Evolutionary conservation across 2,797 vertebrate genomes (phyloP).

Genomic region (Anguilla obscura): DNA sequence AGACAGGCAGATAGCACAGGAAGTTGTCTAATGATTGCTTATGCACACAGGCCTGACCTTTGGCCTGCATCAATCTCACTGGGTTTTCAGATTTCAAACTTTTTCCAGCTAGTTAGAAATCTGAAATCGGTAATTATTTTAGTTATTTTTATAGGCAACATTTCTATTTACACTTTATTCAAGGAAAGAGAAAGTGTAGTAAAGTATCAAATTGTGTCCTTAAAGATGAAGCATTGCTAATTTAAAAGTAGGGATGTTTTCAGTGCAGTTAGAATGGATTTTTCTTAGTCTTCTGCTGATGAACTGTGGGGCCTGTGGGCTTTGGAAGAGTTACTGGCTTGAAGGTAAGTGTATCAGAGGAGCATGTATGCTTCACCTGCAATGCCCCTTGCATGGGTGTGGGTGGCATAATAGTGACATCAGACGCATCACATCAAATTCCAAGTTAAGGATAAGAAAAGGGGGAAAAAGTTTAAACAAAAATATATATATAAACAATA

Average conservation of each 20-base stretch:
- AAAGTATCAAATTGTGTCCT: too few relatives aligned
- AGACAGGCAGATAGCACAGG: conserved; percentile 80
- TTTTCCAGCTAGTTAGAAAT: conserved; percentile 64
- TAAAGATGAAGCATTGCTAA: too few relatives aligned
- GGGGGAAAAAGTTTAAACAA: background rate
- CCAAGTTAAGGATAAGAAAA: background rate
- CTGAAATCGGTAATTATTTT: conserved; percentile 53
- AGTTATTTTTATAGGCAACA: background rate
- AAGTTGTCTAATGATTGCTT: conserved; percentile 80
- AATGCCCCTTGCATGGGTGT: background rate
- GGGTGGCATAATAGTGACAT: background rate
- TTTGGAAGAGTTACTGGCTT: too few relatives aligned
- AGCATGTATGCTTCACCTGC: too few relatives aligned
- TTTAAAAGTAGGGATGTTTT: too few relatives aligned
- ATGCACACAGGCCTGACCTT: conserved; percentile 71
- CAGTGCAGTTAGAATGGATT: too few relatives aligned
- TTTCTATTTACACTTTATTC: too few relatives aligned
- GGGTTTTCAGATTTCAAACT: conserved; percentile 84
- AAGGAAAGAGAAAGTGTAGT: too few relatives aligned
- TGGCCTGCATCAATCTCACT: conserved; percentile 74
- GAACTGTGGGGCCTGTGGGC: too few relatives aligned
- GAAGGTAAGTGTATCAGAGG: too few relatives aligned
- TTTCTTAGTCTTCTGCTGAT: too few relatives aligned
- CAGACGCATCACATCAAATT: background rate
- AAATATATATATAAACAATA: background rate